phyloP scores from a whole-genome alignment of 2,113 vertebrate genomes.

The Silurus glanis region DNA sequence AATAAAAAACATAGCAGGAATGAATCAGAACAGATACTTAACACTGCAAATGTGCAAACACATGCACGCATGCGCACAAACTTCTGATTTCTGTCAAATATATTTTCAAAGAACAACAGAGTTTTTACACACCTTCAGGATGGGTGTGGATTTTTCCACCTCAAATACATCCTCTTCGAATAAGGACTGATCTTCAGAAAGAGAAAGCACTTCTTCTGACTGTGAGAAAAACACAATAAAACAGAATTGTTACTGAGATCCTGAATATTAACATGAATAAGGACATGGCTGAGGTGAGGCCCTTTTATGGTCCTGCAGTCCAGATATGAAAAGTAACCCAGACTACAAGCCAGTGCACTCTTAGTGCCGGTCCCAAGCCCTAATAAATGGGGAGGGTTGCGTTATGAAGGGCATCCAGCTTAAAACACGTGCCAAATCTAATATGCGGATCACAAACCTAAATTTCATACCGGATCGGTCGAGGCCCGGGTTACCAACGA shows the following conservation, averaged over 20 bases:
- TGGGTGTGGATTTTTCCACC: neutral
- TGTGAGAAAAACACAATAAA: neutral
- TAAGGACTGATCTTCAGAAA: slow-evolving; percentile 61
- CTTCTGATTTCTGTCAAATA: neutral
- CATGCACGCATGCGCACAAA: neutral
- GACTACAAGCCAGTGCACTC: too few species aligned
- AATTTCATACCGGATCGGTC: too few species aligned
- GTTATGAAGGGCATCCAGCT: too few species aligned
- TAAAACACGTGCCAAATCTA: too few species aligned
- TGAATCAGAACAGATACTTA: neutral
- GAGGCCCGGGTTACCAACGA: too few species aligned
- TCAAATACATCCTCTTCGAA: slow-evolving; percentile 64
- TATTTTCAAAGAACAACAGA: neutral
- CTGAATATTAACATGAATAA: neutral
- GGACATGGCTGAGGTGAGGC: too few species aligned
- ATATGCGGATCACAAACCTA: too few species aligned
- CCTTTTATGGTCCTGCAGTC: too few species aligned
- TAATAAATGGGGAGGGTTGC: too few species aligned
- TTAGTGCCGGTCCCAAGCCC: too few species aligned
- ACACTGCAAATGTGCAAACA: neutral
- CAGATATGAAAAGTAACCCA: too few species aligned
- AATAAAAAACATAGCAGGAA: too few species aligned
- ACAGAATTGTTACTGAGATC: neutral
- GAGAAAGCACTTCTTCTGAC: slow-evolving; percentile 39
- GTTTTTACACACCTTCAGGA: slow-evolving; percentile 58